Evolutionary conservation across 2,888 invertebrate genomes (phyloP), one percentile per base, ranked within the genome.

Genomic region (Formica aserva): DNA sequence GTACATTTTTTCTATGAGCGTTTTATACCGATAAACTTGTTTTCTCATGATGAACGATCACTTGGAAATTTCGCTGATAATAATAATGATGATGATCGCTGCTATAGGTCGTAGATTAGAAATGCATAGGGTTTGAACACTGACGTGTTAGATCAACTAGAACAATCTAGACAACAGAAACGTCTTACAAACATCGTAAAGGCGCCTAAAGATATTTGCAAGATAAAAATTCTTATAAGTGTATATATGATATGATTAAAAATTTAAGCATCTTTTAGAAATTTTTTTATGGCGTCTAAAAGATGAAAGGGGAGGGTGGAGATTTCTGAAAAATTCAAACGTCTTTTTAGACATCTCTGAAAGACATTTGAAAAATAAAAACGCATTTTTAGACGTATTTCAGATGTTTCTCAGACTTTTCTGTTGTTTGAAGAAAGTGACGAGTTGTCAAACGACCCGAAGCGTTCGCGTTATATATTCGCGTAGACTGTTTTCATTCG

Each of bases 11-110:
- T 93, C 92, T 93, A 93, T 92, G 91, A 92, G 90, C 90, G 90
- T 93, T 93, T 93, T 93, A 93, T 93, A 93, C 93, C 91, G 92
- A 93, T 91, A 90, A 91, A 93, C 92, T 91, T 86, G 91, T 91
- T 91, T 87, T 82, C 80, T 82, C 86, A 82, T 45, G 69, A 77
- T 83, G 86, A 72, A 85, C 71, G 85, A 71, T 87, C 75, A 87
- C 84, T 89, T 84, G 60, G 76, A 87, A 81, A 80, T 83, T 82
- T 86, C 84, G 85, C 87, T 85, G 76, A 85, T 80, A 84, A 88
- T 63, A 63, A 76, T 57, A 18, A 78, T 60, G 8, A 80, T 86
- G 85, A 86, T 86, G 89, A 80, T 89, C 86, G 90, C 86, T 89
- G 84, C 89, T 78, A 77, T 87, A 88, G 85, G 67, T 86, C 71